A percentile compares a stretch with the other conserved stretches of the same genome.
Conservation (phyloP, 2,797 vertebrate species). For the Halcyon leucocephala region DNA sequence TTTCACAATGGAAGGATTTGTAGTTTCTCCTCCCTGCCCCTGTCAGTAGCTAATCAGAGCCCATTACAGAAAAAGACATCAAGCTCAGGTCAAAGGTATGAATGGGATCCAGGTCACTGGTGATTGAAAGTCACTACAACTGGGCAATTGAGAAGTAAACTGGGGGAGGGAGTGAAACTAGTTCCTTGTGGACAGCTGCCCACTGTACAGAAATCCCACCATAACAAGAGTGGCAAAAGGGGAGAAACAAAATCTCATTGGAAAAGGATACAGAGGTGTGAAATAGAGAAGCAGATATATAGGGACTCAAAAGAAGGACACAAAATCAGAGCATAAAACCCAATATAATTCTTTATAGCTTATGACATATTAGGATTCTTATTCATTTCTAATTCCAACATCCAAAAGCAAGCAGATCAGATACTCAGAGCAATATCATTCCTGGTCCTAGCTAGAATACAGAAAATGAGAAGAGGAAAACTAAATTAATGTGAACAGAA, state of each 20-base stretch:
- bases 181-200: not conserved
- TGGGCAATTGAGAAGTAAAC: not conserved
- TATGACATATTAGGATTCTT: not conserved
- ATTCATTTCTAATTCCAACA: not conserved
- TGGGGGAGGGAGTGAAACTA: not conserved
- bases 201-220: not conserved
- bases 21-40: not conserved
- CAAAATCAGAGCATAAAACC: not conserved
- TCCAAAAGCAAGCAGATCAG: not conserved
- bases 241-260: not conserved
- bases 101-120: not conserved
- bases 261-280: not conserved
- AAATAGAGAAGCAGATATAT: not conserved
- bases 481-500: not conserved
- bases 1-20: slow-evolving; percentile 51
- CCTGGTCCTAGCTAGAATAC: not conserved
- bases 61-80: not conserved
- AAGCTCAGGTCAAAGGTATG: not conserved
- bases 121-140: not conserved
- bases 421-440: not conserved
- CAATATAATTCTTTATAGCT: not conserved
- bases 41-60: slow-evolving; percentile 1
- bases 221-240: not conserved
- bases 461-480: not conserved
- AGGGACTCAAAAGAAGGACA: not conserved